A percentile compares a stretch with the other conserved stretches of the same genome.
Conservation (phyloP, 2,113 vertebrate species). For the Mola mola region DNA sequence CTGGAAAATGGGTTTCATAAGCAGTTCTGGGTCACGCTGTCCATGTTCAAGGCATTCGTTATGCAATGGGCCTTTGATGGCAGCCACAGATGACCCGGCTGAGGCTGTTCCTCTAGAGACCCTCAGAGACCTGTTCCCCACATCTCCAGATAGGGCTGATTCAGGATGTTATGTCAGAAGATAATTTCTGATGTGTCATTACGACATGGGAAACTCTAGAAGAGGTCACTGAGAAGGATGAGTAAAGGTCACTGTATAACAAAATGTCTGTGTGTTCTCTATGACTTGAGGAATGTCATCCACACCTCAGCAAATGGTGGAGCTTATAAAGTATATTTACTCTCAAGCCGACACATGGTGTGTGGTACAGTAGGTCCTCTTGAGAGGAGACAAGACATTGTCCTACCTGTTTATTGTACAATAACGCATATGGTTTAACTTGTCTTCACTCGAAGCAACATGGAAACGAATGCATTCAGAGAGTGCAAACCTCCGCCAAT, state of each 20-base stretch:
- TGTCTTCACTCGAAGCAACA: no score
- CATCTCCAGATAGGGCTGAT: conserved; percentile 26
- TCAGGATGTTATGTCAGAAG: not conserved
- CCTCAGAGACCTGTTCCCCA: conserved; percentile 3
- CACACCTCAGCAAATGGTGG: no score
- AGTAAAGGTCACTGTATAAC: not conserved
- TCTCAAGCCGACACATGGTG: no score
- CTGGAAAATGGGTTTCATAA: conserved; percentile 27
- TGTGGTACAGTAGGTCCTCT: no score
- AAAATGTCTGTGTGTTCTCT: no score
- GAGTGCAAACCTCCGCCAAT: no score
- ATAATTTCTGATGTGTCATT: not conserved
- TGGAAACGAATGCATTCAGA: no score
- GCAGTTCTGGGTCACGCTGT: conserved; percentile 13
- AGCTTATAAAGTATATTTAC: no score
- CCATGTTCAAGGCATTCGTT: conserved; percentile 13
- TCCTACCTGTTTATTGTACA: no score
- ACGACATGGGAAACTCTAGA: not conserved
- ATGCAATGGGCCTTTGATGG: conserved; percentile 13
- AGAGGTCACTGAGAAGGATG: conserved; percentile 1
- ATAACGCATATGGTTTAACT: no score
- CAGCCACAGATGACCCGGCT: not conserved
- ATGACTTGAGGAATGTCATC: no score
- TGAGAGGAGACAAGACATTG: no score
- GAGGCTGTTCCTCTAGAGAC: conserved; percentile 1